These are phyloP conservation scores for Otocyon megalotis DNA, from an alignment of 2,113 vertebrate genomes.

Conservation along the genomic window DNA sequence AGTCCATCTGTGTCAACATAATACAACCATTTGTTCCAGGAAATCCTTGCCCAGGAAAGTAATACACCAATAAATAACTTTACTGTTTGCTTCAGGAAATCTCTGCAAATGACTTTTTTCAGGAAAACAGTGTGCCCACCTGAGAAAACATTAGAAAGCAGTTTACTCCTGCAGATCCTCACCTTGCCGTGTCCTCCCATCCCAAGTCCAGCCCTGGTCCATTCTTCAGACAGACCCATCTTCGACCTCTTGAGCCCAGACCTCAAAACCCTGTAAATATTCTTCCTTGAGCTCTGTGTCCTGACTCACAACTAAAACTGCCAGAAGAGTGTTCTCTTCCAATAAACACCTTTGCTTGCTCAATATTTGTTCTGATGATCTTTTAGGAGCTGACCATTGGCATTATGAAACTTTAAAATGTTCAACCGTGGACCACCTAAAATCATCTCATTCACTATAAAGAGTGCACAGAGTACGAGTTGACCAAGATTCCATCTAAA, in stretches of 20 bases:
- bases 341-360: not conserved
- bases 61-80: not conserved
- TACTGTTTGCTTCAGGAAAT: conserved; percentile 15
- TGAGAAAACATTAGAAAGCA: not conserved
- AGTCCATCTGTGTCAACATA: not conserved
- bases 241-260: not conserved
- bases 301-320: not conserved
- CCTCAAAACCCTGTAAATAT: not conserved
- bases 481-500: not conserved
- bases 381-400: not conserved
- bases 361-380: not conserved
- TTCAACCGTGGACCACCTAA: not conserved
- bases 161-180: not conserved
- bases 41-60: not conserved
- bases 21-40: not conserved
- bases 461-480: fast-evolving
- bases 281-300: not conserved
- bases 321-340: not conserved
- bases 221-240: not conserved
- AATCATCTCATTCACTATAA: not conserved
- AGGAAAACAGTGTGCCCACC: not conserved
- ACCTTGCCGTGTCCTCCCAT: not conserved
- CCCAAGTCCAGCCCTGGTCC: not conserved
- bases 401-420: not conserved
- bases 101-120: not conserved